Evolutionary conservation across 1,140 invertebrate genomes (phyloP).

Genomic region (Panagrolaimus sp.): DNA sequence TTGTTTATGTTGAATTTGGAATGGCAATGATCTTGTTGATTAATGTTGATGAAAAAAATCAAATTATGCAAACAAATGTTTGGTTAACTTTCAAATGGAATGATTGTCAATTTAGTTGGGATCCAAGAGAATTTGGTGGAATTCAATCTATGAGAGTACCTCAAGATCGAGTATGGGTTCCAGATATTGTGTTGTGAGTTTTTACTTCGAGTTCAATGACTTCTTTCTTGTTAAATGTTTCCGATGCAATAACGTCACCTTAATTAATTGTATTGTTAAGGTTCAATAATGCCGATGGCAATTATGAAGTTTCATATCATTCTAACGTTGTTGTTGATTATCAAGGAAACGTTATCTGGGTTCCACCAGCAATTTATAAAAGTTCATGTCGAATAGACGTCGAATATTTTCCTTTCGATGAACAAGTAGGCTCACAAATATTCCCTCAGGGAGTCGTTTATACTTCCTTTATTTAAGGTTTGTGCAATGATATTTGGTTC

Average conservation of each 20-base stretch:
- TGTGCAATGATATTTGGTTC: constrained; percentile 98
- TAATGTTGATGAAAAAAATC: constrained; percentile 69
- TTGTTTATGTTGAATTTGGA: constrained; percentile 83
- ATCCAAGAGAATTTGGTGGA: constrained; percentile 77
- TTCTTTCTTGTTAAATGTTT: neutral
- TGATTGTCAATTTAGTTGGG: constrained; percentile 95
- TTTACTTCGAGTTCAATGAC: constrained; percentile 3
- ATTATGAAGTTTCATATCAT: constrained; percentile 91
- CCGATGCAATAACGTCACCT: neutral
- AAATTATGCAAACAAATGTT: constrained; percentile 57
- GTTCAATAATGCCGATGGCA: constrained; percentile 76
- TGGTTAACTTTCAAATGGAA: constrained; percentile 71
- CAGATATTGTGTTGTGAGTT: constrained; percentile 93
- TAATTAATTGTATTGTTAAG: constrained; percentile 4
- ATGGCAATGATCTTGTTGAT: constrained; percentile 96
- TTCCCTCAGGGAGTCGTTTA: constrained; percentile 27
- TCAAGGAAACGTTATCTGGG: constrained; percentile 73
- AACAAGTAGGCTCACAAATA: constrained; percentile 68
- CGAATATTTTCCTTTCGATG: constrained; percentile 77
- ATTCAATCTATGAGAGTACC: constrained; percentile 66
- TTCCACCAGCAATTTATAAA: constrained; percentile 96
- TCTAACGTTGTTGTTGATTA: constrained; percentile 84
- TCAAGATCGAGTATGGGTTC: constrained; percentile 97
- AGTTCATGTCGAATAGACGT: constrained; percentile 87
- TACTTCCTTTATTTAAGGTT: constrained; percentile 66